Evolutionary conservation across 2,797 vertebrate species (phyloP), one percentile per base, ranked within the genome.

Genomic region (Hypotaenidia okinawae): DNA sequence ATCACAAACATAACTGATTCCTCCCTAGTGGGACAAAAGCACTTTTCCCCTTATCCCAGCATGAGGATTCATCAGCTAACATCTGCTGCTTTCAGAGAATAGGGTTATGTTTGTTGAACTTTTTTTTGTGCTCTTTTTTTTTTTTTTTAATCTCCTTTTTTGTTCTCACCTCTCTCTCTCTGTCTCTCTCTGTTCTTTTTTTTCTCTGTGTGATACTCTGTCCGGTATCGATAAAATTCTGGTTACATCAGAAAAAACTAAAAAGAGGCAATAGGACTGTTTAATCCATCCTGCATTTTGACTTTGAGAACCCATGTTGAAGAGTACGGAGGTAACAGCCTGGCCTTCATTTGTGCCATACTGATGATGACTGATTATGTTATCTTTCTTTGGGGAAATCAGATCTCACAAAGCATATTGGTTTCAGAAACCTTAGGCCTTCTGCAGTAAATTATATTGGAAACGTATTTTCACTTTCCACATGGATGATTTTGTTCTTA

Each of bases 391-490:
- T 24, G 51, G 33, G 16, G 41, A 92, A 90, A 85, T 81, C 49
- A 32, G 30, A 74, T 57, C 28, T 52, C 49, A 12, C 25, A 77
- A 89, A 73, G 15, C 32, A 43, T 39, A 52, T 1, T 58, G 10
- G 15, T 39, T 80, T 79, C 47, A 89, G n/a, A 74, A 93, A 77
- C 23, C 35, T 76, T 68, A 80, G 13, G 49, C 18, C 16, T 90
- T 63, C 51, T 84, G 57, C 22, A 68, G 51, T 67, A 80, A 89
- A 85, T 80, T 47, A 57, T 47, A 78, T 4, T 77, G 41, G 33
- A 84, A 85, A 90, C 39, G 47, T 72, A 77, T 93, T 94, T 77
- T 79, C 15, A 32, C 62, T 83, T 94, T 92, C 37, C 51, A 47
- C 62, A 32, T 18, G n/a, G n/a, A 51, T 64, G 54, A 80, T 68